Evolutionary conservation across 1,140 invertebrate genomes (phyloP), one percentile per base, ranked within the genome.

Genomic region (Zaprionus taronus): DNA sequence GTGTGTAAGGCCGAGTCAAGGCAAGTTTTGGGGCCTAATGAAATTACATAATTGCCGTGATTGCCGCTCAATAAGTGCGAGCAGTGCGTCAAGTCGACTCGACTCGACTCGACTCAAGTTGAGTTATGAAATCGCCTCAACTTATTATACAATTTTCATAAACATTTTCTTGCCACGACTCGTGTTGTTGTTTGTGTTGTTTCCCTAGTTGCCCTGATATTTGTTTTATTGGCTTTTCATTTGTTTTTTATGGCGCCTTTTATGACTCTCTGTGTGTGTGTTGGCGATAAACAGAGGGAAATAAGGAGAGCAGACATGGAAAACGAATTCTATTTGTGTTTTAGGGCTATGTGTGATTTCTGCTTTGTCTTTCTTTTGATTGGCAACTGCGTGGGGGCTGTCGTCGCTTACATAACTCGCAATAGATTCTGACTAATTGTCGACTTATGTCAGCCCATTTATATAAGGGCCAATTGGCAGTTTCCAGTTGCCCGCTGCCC

Each of bases 211-310:
- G 67, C 56, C 72, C 77, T 84, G 82, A 85, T 85, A 81, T 84
- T 81, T 86, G 79, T 72, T 85, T 85, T 85, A 85, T 85, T 85
- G 79, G 83, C 56, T 79, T 81, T 77, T 60, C 79, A 79, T 85
- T 85, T 86, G 79, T 65, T 71, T 74, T 80, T 36, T 73, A 69
- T 58, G 60, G 51, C 68, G 62, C 47, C 47, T 73, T 84, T 84
- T 84, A 85, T 75, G 82, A 74, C 66, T 66, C 60, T 72, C 63
- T 71, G 41, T 67, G 60, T 67, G 60, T 67, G 60, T 60, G 66
- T 63, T 38, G 66, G 68, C 74, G 67, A 81, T 84, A 85, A 84
- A 47, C n/a, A 47, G 41, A 20, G 41, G 71, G 71, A 79, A 79
- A 63, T 38, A 5, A 5, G 38, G 36, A 62, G 38, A 68, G 69